Evolutionary conservation across 2,797 vertebrate species (phyloP).

Genomic region (Lates japonicus): DNA sequence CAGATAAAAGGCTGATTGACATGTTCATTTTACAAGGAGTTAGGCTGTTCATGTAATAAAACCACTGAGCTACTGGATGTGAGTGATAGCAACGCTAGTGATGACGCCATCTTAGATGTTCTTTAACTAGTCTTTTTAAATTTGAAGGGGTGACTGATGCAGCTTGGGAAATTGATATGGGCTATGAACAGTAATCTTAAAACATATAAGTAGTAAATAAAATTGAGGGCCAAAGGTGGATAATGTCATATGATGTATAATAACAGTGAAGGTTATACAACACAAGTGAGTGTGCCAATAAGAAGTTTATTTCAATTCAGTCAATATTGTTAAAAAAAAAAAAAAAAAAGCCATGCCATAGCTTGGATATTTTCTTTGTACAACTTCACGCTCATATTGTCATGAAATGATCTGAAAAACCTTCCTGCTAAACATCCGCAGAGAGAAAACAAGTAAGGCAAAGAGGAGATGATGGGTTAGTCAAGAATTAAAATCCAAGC

Average conservation of each 20-base stretch:
- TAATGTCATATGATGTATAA: not conserved
- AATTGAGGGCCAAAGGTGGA: not conserved
- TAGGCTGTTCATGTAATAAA: not conserved
- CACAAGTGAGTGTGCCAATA: slow-evolving; percentile 60
- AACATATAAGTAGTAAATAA: not conserved
- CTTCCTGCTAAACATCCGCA: slow-evolving; percentile 59
- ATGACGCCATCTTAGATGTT: not conserved
- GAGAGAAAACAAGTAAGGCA: slow-evolving; percentile 77
- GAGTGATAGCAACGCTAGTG: not conserved
- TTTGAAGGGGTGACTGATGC: not conserved
- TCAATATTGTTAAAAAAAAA: slow-evolving; percentile 72
- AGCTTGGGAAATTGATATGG: not conserved
- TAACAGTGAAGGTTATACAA: not conserved
- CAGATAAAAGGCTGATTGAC: not conserved
- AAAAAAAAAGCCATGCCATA: slow-evolving; percentile 62
- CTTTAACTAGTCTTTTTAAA: not conserved
- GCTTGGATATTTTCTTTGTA: slow-evolving; percentile 62
- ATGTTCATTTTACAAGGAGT: not conserved
- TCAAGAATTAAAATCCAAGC: slow-evolving; percentile 65
- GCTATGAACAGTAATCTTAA: not conserved
- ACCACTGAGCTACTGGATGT: not conserved
- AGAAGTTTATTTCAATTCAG: slow-evolving; percentile 83
- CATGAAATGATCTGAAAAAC: slow-evolving; percentile 64
- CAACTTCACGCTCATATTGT: slow-evolving; percentile 52
- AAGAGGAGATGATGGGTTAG: slow-evolving; percentile 63